Conservation (phyloP, 2,113 vertebrate species). For the Acrocephalus kingi region DNA sequence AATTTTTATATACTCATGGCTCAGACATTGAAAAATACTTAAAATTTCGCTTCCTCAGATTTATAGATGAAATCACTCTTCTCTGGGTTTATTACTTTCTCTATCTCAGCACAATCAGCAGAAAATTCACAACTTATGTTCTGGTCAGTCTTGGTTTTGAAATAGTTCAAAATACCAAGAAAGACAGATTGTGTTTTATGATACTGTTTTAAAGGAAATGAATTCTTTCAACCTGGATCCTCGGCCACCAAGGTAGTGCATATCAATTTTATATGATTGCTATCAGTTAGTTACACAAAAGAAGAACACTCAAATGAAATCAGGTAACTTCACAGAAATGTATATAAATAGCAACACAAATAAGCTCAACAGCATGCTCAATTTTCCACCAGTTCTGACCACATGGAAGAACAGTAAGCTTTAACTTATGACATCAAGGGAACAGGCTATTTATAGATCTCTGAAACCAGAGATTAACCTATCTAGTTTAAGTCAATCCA, state of each 20-base stretch:
- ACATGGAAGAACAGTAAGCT: not conserved
- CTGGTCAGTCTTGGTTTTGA: not conserved
- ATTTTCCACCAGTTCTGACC: not conserved
- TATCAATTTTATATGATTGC: not conserved
- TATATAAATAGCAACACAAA: not conserved
- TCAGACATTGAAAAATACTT: not conserved
- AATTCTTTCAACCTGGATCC: not conserved
- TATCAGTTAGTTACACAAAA: not conserved
- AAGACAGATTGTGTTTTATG: not conserved
- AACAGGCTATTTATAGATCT: not conserved
- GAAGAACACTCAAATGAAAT: not conserved
- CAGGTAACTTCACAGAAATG: not conserved
- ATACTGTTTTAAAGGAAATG: not conserved
- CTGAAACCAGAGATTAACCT: not conserved
- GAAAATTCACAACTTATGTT: not conserved
- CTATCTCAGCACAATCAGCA: constrained; percentile 3
- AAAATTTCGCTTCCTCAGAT: not conserved
- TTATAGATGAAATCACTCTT: not conserved
- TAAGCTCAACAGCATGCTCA: not conserved
- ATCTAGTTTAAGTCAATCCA: not conserved
- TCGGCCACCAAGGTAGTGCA: not conserved
- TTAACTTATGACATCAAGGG: not conserved
- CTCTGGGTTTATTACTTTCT: not conserved
- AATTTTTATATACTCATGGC: not conserved
- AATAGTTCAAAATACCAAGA: not conserved